Percentiles rank a stretch among this genome's conserved stretches.
These are phyloP conservation scores for Leptobrachium ailaonicum DNA, from an alignment of 2,113 vertebrate species.

Conservation along the genomic window DNA sequence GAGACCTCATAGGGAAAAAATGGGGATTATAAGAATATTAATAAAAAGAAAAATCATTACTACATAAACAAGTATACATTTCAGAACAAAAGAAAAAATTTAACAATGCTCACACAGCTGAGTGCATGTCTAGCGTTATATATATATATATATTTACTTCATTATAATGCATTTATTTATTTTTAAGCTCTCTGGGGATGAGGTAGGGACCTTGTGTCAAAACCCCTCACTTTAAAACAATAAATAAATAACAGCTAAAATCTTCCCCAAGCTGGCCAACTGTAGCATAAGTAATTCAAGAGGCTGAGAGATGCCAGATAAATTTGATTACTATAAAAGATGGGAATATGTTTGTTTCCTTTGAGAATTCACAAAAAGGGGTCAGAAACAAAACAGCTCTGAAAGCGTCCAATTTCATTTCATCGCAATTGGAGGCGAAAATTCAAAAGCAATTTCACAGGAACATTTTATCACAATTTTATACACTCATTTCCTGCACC, in stretches of 20 bases:
- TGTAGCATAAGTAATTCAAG: slow-evolving; percentile 82
- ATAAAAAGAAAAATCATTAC: no score
- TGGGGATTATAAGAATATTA: no score
- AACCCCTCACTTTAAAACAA: slow-evolving; percentile 81
- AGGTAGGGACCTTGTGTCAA: slow-evolving; percentile 74
- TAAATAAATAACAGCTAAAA: slow-evolving; percentile 80
- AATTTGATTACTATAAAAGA: slow-evolving; percentile 92
- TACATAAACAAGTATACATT: no score
- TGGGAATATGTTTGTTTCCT: slow-evolving; percentile 82
- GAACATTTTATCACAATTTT: slow-evolving; percentile 73
- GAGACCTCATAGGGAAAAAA: no score
- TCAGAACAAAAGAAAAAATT: no score
- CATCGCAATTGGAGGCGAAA: slow-evolving; percentile 69
- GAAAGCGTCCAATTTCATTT: slow-evolving; percentile 77
- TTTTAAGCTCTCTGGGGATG: slow-evolving; percentile 61
- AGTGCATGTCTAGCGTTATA: no score
- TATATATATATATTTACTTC: no score
- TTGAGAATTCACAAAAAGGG: slow-evolving; percentile 83
- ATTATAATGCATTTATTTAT: slow-evolving; percentile 48
- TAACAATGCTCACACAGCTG: no score
- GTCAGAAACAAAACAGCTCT: slow-evolving; percentile 79
- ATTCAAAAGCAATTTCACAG: slow-evolving; percentile 68
- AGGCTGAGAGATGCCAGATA: slow-evolving; percentile 84
- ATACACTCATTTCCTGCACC: slow-evolving; percentile 69
- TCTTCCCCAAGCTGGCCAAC: slow-evolving; percentile 72